phyloP scores from a whole-genome alignment of 2,888 invertebrate genomes.

The Lobophora halterata region DNA sequence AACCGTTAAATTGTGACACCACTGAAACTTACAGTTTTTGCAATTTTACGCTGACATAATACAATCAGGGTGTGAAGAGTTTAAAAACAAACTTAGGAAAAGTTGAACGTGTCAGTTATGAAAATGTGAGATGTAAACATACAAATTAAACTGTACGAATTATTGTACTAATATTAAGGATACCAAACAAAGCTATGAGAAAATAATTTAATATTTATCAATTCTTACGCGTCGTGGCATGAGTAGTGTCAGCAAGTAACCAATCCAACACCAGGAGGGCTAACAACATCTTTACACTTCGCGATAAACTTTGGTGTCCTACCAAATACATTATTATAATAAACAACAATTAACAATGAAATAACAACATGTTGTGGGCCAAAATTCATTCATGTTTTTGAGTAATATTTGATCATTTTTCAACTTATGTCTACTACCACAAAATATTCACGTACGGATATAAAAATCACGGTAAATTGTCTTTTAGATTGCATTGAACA shows the following conservation, averaged over 20 bases:
- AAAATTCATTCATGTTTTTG: constrained; percentile 24
- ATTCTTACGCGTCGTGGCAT: constrained; percentile 66
- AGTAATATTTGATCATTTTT: neutral
- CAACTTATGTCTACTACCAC: neutral
- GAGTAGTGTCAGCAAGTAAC: constrained; percentile 59
- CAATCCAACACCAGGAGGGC: constrained; percentile 65
- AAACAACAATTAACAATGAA: neutral
- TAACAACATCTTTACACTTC: constrained; percentile 56
- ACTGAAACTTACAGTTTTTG: too few relatives aligned
- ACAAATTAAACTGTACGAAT: too few relatives aligned
- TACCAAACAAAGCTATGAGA: constrained; percentile 8
- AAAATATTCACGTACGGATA: constrained; percentile 11
- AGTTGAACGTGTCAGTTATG: too few relatives aligned
- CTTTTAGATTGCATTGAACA: constrained; percentile 58
- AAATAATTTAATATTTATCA: neutral
- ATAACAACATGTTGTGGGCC: constrained; percentile 45
- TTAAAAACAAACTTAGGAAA: too few relatives aligned
- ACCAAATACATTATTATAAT: constrained; percentile 37
- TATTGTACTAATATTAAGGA: too few relatives aligned
- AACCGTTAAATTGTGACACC: too few relatives aligned
- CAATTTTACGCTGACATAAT: too few relatives aligned
- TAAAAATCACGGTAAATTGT: constrained; percentile 45
- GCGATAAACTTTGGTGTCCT: constrained; percentile 42
- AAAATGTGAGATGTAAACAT: too few relatives aligned
- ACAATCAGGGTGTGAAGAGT: too few relatives aligned